A percentile compares a stretch with the other conserved stretches of the same genome.
These are phyloP conservation scores for Myotis brandtii DNA, from an alignment of 2,113 vertebrate genomes.

Conservation along the genomic window DNA sequence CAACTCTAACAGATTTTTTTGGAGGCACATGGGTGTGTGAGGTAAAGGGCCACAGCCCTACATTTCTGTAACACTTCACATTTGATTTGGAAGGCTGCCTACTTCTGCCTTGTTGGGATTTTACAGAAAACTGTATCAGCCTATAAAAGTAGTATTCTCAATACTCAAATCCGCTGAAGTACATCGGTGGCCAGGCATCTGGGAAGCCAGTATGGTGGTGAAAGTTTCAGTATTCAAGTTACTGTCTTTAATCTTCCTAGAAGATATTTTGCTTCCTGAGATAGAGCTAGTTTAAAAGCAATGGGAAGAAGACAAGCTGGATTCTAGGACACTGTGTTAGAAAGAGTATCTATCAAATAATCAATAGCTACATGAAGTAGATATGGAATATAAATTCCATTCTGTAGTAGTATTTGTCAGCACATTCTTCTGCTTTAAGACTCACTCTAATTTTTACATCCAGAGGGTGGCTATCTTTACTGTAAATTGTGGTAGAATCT, in stretches of 20 bases:
- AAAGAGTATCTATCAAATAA: constrained; percentile 53
- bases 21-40: neutral
- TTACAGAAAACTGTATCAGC: neutral
- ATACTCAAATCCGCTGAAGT: neutral
- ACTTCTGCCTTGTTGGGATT: neutral
- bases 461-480: neutral
- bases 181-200: neutral
- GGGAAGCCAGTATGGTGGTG: neutral
- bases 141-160: neutral
- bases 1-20: neutral
- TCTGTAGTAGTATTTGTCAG: constrained; percentile 31
- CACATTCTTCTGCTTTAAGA: neutral
- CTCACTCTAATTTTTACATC: neutral
- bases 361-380: constrained; percentile 11
- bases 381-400: constrained; percentile 45
- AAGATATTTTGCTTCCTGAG: constrained; percentile 59
- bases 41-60: neutral
- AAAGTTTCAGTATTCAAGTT: constrained; percentile 23
- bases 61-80: neutral
- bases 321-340: constrained; percentile 40
- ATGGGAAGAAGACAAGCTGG: neutral
- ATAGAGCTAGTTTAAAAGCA: constrained; percentile 42
- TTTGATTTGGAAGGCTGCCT: neutral
- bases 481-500: constrained; percentile 40
- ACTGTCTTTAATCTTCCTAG: constrained; percentile 64